Evolutionary conservation across 2,888 invertebrate genomes (phyloP), one percentile per base, ranked within the genome.

Genomic region (Hetaerina titia): DNA sequence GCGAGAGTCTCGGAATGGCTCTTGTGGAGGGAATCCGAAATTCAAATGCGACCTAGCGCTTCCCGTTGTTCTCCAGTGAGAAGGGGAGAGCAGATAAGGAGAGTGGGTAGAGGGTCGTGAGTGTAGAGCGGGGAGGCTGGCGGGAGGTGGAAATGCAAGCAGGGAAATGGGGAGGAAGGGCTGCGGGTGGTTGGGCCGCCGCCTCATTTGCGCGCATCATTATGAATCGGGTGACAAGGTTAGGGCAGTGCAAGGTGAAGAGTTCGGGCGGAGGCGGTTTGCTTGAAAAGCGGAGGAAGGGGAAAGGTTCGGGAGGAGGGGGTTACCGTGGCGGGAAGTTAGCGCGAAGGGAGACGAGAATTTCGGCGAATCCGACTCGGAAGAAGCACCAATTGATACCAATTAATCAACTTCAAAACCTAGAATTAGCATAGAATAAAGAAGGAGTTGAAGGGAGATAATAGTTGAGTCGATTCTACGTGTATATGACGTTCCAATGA

Each of bases 161-260:
- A 22, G 31, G 9, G 25, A 15, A 22, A 13, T 11, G 81, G 81
- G 22, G 4, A 5, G 69, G 69, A n/a, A 9, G n/a, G 19, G 63
- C 17, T 19, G 19, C 63, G 69, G 69, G 69, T n/a, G 22, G 69
- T 9, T 22, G 45, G 45, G 69, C 69, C 81, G 25, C 81, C 69
- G 8, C 69, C 92, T 92, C 92, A 92, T 92, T 92, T 64, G 92
- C 7, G 92, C 56, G 92, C 69, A 22, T 45, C 92, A 92, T 92
- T 92, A 92, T 92, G 92, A 92, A 92, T 92, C 92, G 92, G 92
- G 92, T 92, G 92, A 92, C 92, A 92, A 92, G 92, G 92, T 92
- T 92, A 92, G 92, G 92, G 69, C 56, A 69, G 92, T 69, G 92
- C 56, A 89, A 89, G 89, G 89, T 89, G 89, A 89, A 69, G 69